These are phyloP conservation scores for Corythornis leucogaster DNA, from an alignment of 2,797 vertebrate genomes.

Conservation along the genomic window DNA sequence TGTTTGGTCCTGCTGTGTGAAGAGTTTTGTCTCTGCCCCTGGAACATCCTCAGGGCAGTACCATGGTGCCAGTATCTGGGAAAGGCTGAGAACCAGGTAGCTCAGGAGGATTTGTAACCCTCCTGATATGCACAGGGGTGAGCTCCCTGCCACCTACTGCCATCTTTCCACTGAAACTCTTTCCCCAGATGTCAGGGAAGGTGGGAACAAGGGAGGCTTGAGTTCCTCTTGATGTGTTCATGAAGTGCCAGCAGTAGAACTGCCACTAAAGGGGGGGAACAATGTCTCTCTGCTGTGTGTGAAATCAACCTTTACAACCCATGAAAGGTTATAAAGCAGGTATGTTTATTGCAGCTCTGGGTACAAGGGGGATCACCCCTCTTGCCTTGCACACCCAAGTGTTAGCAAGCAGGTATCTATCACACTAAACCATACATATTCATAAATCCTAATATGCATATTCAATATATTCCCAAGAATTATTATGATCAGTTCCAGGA, in stretches of 20 bases:
- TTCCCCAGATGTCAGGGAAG: not conserved
- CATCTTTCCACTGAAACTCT: not conserved
- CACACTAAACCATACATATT: too few species aligned
- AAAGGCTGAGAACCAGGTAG: not conserved
- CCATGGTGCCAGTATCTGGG: not conserved
- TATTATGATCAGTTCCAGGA: too few species aligned
- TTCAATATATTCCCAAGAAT: too few species aligned
- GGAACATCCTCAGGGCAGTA: not conserved
- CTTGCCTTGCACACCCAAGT: too few species aligned
- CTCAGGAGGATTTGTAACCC: not conserved
- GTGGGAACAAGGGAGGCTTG: not conserved
- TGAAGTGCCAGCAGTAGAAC: not conserved
- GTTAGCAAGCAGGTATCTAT: too few species aligned
- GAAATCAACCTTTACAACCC: too few species aligned
- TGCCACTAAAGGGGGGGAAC: accelerated
- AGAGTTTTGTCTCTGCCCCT: not conserved
- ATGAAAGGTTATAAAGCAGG: too few species aligned
- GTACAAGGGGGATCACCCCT: too few species aligned
- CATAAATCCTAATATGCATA: too few species aligned
- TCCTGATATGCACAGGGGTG: not conserved
- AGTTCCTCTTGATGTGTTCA: not conserved
- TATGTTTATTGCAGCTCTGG: too few species aligned
- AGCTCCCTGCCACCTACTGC: not conserved
- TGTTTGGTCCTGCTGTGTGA: not conserved
- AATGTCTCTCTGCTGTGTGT: too few species aligned